These are phyloP conservation scores for Argyresthia goedartella DNA, from an alignment of 2,888 invertebrate genomes.

Conservation along the genomic window DNA sequence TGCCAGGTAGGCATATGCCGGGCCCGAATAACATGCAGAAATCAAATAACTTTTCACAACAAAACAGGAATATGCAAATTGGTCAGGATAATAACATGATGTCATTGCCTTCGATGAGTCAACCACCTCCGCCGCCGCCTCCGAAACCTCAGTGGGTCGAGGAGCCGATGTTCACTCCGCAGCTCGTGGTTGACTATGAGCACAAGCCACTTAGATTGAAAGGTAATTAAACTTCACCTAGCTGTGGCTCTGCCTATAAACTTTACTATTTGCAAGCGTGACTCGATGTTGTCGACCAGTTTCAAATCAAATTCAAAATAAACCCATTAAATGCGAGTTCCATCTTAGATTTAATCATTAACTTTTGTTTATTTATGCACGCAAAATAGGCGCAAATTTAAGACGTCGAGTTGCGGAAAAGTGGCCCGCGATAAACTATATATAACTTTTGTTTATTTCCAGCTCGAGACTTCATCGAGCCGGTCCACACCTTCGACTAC, in stretches of 20 bases:
- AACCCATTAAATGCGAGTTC: too few species aligned
- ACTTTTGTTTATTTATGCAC: conserved; percentile 18
- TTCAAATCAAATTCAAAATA: too few species aligned
- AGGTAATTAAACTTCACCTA: conserved; percentile 43
- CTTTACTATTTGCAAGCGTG: too few species aligned
- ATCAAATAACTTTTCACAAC: neutral
- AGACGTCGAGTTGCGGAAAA: too few species aligned
- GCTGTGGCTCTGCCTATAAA: neutral
- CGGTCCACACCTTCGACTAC: conserved; percentile 79
- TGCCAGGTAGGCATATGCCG: conserved; percentile 18
- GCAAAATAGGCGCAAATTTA: too few species aligned
- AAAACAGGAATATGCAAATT: neutral
- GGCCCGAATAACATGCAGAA: conserved; percentile 8
- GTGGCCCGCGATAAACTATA: too few species aligned
- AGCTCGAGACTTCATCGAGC: conserved; percentile 72
- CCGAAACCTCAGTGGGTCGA: conserved; percentile 39
- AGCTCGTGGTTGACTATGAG: conserved; percentile 78
- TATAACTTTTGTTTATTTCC: conserved; percentile 21
- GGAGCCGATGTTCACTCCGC: conserved; percentile 64
- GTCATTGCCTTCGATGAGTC: neutral
- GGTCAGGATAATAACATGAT: neutral
- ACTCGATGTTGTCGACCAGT: too few species aligned
- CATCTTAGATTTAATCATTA: too few species aligned
- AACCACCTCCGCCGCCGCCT: conserved; percentile 8
- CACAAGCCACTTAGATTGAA: conserved; percentile 71